Evolutionary conservation across 2,888 invertebrate species (phyloP), one percentile per base, ranked within the genome.

Genomic region (Parnassius smintheus): DNA sequence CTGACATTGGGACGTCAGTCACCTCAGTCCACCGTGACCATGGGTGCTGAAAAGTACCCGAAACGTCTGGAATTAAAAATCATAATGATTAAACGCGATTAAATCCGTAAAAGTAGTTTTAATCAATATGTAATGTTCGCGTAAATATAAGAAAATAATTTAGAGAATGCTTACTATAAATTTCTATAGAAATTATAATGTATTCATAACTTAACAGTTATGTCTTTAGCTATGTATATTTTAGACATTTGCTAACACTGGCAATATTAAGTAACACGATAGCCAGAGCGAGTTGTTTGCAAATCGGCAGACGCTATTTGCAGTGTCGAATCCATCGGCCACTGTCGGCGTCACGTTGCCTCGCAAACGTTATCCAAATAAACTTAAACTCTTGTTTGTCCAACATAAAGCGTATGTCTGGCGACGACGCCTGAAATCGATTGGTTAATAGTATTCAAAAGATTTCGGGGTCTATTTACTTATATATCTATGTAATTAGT

Each of bases 341-440:
- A 85, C 75, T 83, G 83, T 71, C 77, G 85, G 86, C 87, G 86
- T 88, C 91, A 86, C 83, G 88, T 90, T 86, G 81, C 81, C 72
- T 67, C 65, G 66, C 70, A 66, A 75, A 77, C 72, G 74, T 71
- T 77, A 73, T 66, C 75, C 83, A 85, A 87, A 86, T 81, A 86
- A 80, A 81, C 77, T 76, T 83, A 85, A 88, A 86, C 82, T 86
- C 78, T 82, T 86, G 81, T 85, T 75, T 83, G 79, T 73, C 66
- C 72, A 74, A 72, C 75, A 81, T 71, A 81, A 83, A 83, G 83
- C 77, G 80, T 84, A 81, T 82, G 79, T 85, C 85, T 89, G 90
- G 68, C 69, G 72, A 72, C 78, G 88, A 87, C 87, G 75, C 77
- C 76, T 76, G 70, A 71, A 80, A 75, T 81, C 74, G 75, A 67